These are phyloP conservation scores for Gisinianus flammeolus DNA, from an alignment of 2,888 invertebrate species.

Conservation along the genomic window DNA sequence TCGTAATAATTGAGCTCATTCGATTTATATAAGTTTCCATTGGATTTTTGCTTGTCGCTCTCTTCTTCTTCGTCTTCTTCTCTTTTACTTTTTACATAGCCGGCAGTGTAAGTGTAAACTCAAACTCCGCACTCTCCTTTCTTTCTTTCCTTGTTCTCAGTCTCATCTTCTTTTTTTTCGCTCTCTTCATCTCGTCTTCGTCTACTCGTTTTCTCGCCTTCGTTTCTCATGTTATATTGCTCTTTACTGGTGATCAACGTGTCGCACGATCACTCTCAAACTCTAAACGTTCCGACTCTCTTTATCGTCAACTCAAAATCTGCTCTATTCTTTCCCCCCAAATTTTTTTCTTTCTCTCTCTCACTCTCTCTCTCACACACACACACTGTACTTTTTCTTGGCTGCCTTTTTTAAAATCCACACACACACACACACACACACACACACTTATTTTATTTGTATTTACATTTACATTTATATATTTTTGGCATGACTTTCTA, in stretches of 20 bases:
- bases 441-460: no score
- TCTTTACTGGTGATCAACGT: constrained; percentile 16
- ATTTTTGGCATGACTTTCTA: no score
- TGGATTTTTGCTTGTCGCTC: constrained; percentile 22
- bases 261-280: constrained; percentile 11
- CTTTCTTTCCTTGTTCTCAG: background rate
- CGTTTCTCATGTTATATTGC: background rate
- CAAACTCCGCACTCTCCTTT: background rate
- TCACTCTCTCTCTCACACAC: background rate
- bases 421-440: no score
- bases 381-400: no score
- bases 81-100: background rate
- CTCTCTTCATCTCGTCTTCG: background rate
- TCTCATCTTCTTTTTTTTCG: constrained; percentile 8
- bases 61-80: constrained; percentile 2
- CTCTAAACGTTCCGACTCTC: background rate
- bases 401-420: no score
- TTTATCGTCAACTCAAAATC: constrained; percentile 3
- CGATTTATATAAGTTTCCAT: constrained; percentile 37
- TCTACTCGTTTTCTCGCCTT: background rate
- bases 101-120: no score
- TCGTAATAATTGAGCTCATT: constrained; percentile 42
- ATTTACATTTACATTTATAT: no score
- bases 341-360: background rate
- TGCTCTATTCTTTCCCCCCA: background rate